Evolutionary conservation across 2,888 invertebrate genomes (phyloP).

Genomic region (Meghimatium bilineatum): DNA sequence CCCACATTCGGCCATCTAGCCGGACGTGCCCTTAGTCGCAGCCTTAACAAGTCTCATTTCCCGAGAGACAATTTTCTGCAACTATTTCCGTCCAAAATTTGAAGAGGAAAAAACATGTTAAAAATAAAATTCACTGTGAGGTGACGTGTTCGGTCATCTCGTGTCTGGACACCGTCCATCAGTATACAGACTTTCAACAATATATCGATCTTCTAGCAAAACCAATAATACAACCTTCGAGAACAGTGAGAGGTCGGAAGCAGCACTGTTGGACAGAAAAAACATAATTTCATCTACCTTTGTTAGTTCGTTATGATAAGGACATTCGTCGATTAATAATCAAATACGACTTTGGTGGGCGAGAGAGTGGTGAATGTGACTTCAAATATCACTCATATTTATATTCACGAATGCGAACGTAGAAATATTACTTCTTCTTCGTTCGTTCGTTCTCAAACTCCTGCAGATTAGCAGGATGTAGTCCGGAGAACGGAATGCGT

Average conservation of each 20-base stretch:
- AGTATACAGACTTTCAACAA: conserved; percentile 27
- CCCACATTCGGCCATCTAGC: neutral
- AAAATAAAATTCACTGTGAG: conserved; percentile 5
- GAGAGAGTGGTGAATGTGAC: no score
- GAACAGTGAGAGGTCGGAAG: neutral
- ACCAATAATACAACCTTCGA: conserved; percentile 37
- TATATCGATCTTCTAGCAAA: conserved; percentile 30
- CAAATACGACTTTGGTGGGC: no score
- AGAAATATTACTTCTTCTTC: no score
- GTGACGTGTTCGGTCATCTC: conserved; percentile 2
- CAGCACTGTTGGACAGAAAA: conserved; percentile 3
- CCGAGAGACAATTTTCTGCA: conserved; percentile 34
- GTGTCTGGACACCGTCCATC: conserved; percentile 35
- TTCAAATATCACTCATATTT: no score
- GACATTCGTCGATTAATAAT: neutral
- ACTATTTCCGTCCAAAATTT: conserved; percentile 37
- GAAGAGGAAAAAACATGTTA: neutral
- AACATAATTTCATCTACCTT: conserved; percentile 19
- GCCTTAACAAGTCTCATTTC: conserved; percentile 38
- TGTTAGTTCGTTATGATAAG: neutral
- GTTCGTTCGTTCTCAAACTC: no score
- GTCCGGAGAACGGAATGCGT: no score
- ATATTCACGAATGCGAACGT: no score
- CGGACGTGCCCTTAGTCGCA: conserved; percentile 28
- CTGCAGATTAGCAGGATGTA: no score